Percentiles rank a stretch among this genome's conserved stretches.
phyloP scores from a whole-genome alignment of 2,797 vertebrate species.

The Apogon hyalosoma region DNA sequence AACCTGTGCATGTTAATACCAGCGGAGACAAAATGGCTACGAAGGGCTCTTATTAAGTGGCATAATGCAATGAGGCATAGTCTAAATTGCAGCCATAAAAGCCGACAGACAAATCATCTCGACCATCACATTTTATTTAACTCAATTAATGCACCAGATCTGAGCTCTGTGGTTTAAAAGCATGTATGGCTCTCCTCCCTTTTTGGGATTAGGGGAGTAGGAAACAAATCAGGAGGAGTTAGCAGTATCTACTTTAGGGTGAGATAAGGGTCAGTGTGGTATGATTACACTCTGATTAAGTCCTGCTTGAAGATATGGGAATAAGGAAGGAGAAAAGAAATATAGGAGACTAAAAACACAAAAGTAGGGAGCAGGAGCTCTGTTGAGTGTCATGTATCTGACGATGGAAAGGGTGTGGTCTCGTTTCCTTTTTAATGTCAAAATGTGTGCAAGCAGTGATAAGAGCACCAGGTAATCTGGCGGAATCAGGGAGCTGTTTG shows the following conservation, averaged over 20 bases:
- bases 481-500: conserved; percentile 72
- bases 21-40: conserved; percentile 72
- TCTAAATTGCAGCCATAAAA: conserved; percentile 81
- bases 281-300: conserved; percentile 44
- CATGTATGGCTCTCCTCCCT: conserved; percentile 40
- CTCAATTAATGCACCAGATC: conserved; percentile 77
- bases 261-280: conserved; percentile 49
- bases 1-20: conserved; percentile 77
- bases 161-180: conserved; percentile 69
- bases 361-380: conserved; percentile 20
- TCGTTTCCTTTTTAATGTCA: conserved; percentile 72
- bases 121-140: conserved; percentile 81
- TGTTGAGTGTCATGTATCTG: conserved; percentile 21
- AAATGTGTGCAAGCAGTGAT: conserved; percentile 76
- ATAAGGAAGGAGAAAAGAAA: conserved; percentile 33
- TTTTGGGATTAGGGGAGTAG: conserved; percentile 30
- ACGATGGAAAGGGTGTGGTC: conserved; percentile 55
- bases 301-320: conserved; percentile 33
- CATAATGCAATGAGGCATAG: conserved; percentile 80
- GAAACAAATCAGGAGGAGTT: conserved; percentile 18
- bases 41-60: conserved; percentile 79
- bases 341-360: conserved; percentile 20
- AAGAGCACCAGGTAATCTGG: conserved; percentile 75
- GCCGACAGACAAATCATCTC: conserved; percentile 82
- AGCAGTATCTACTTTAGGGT: conserved; percentile 36